phyloP scores from a whole-genome alignment of 1,140 invertebrate species.

The Ceratosolen fusciceps region DNA sequence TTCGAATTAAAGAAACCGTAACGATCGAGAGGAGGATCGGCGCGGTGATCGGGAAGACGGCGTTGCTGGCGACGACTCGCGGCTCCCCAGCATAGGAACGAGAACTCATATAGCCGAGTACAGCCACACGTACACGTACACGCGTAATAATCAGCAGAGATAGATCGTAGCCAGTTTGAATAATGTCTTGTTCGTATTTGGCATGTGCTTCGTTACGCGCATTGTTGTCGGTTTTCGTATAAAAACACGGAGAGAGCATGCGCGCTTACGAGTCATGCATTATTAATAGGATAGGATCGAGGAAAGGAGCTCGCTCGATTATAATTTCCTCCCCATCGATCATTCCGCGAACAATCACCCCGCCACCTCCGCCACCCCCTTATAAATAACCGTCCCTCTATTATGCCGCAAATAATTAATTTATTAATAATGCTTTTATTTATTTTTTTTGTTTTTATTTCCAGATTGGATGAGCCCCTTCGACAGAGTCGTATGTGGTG shows the following conservation, averaged over 20 bases:
- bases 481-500: constrained; percentile 91
- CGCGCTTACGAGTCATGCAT: constrained; percentile 29
- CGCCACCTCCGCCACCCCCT: neutral
- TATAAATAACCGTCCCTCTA: neutral
- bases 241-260: constrained; percentile 15
- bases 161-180: too few species aligned
- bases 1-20: too few species aligned
- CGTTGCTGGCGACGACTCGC: constrained; percentile 36
- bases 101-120: too few species aligned
- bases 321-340: constrained; percentile 21
- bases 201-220: constrained; percentile 17
- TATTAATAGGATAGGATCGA: constrained; percentile 28
- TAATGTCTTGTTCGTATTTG: constrained; percentile 34
- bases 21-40: neutral
- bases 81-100: too few species aligned
- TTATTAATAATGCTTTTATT: too few species aligned
- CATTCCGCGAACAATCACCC: constrained; percentile 2
- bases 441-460: constrained; percentile 71
- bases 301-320: constrained; percentile 12
- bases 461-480: constrained; percentile 94
- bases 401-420: constrained; percentile 23
- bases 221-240: constrained; percentile 37
- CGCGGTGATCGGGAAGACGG: neutral
- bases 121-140: too few species aligned
- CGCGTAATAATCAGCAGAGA: too few species aligned